Percentiles rank a stretch among this genome's conserved stretches.
Evolutionary conservation across 2,113 vertebrate genomes (phyloP).

Genomic region (Notarius quadriscutis): DNA sequence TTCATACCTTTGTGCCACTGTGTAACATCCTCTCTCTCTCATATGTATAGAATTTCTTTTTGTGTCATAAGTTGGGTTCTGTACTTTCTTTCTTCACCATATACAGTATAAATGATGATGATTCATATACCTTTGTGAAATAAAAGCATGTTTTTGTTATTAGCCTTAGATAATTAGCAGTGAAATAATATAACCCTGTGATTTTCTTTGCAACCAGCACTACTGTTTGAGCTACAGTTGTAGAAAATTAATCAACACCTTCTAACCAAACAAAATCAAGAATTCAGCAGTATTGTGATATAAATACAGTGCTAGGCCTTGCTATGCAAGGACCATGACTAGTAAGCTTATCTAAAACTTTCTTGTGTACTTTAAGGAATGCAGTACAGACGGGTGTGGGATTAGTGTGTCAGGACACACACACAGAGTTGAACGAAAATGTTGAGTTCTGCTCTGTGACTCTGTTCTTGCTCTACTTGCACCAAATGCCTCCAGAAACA

Average conservation of each 20-base stretch:
- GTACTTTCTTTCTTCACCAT: neutral
- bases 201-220: neutral
- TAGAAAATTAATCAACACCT: neutral
- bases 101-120: neutral
- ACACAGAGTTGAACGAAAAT: neutral
- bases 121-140: neutral
- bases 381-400: neutral
- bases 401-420: neutral
- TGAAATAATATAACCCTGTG: neutral
- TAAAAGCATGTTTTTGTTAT: neutral
- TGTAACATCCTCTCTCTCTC: too few species aligned
- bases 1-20: too few species aligned
- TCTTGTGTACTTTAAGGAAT: neutral
- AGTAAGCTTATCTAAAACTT: neutral
- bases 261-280: neutral
- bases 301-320: neutral
- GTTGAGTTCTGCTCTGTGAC: neutral
- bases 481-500: conserved; percentile 22
- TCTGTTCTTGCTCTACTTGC: neutral
- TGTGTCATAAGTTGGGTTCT: too few species aligned
- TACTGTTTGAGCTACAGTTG: neutral
- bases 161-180: neutral
- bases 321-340: too few species aligned
- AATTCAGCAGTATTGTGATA: neutral
- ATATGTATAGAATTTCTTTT: too few species aligned